Evolutionary conservation across 2,888 invertebrate species (phyloP), one percentile per base, ranked within the genome.

Genomic region (Apomyelois bistriatella): DNA sequence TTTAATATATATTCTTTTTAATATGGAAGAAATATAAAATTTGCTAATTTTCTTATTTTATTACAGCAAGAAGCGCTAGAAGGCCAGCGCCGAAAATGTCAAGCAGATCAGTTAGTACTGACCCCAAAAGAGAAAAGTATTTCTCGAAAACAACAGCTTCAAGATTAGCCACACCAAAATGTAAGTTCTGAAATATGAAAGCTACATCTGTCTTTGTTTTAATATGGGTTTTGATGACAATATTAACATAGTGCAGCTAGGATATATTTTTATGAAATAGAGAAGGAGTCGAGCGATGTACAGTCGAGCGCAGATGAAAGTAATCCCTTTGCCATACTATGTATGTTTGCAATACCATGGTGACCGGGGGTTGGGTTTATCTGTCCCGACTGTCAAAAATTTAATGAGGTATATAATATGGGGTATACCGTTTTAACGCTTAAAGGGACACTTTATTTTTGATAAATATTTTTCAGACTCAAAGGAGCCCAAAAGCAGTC

Each of bases 401-500:
- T n/a, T n/a, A n/a, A n/a, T n/a, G n/a, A n/a, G n/a, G n/a, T n/a
- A n/a, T n/a, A n/a, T n/a, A n/a, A n/a, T n/a, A n/a, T n/a, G n/a
- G n/a, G n/a, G n/a, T n/a, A n/a, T n/a, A n/a, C n/a, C n/a, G n/a
- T 22, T 22, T 22, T 3, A 22, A 22, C 5, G 5, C 5, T 3
- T 5, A 22, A 22, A 22, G 2, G 5, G 5, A 22, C 22, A 22
- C 5, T 6, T 32, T 6, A 2, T 32, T 6, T 4, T 32, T 4
- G 32, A 32, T 32, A 10, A 4, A 7, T 32, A 1, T 7, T 35
- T 78, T 77, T 35, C 65, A 86, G 86, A 64, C 70, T 57, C 70
- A 42, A 79, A 67, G 50, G 83, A 80, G 54, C 56, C 53, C 41
- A 85, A 72, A 65, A 52, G 62, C 52, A 73, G 64, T 68, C 61